Base-by-base conservation (phyloP, 2,113 vertebrate genomes). In the Podarcis muralis region DNA sequence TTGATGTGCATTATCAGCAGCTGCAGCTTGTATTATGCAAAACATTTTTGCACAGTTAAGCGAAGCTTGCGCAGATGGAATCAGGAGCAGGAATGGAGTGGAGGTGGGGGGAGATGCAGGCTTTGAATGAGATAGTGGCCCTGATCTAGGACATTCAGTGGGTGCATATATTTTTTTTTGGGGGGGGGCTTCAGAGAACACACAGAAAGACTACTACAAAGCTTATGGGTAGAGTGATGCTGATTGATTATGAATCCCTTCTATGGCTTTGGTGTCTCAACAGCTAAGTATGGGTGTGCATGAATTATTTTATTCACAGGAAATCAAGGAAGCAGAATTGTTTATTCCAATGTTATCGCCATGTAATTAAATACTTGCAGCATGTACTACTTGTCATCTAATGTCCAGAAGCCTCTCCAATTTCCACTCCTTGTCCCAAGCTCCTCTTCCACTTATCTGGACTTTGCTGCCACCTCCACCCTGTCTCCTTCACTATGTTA, bases 1-100 rank as follows among this genome's bases (percentile, higher is more conserved):
- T 81, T 90, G 84, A 82, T 40, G 81, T 91, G 30, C 62, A 75
- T 92, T 91, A 91, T 81, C 35, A 25, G 78, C 92, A 87, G 76
- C 37, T 68, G 85, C 84, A 91, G 76, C 53, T 77, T 0, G 35
- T 20, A 48, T 83, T 81, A 68, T 86, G 62, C 88, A 88, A 66
- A 53, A 71, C 90, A 37, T 62, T 79, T 85, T 92, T 86, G 75
- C 18, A 6, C 83, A 92, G 86, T 81, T 88, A 85, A 32, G 48
- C 2, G 48, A 90, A 89, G n/a, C 30, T 66, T 27, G 43, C 89
- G 27, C 6, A 86, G 92, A 59, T 88, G 27, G 84, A 80, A 88
- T 90, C 48, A 37, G 68, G 71, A 62, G 48, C 74, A 16, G 80
- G n/a, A 25, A 18, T 65, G 15, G 12, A 23, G 32, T n/a, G 53